Conservation (phyloP, 2,113 vertebrate genomes). For the Orcinus orca region DNA sequence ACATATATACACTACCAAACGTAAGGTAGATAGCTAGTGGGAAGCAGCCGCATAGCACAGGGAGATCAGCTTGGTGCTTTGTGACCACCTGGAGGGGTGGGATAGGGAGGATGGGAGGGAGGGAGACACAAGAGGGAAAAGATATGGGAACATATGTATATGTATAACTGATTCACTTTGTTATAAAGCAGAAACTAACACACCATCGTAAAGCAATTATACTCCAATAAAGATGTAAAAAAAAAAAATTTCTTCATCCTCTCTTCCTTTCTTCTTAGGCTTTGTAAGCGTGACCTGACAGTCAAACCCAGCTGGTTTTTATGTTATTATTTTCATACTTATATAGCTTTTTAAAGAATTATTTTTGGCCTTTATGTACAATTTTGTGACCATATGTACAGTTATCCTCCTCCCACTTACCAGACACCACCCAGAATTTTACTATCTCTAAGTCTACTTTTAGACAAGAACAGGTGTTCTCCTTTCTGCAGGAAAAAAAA, state of each 20-base stretch:
- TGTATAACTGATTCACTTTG: too few relatives aligned
- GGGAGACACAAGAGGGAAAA: too few relatives aligned
- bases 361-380: background rate
- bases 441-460: background rate
- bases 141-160: too few relatives aligned
- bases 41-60: too few relatives aligned
- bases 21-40: too few relatives aligned
- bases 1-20: too few relatives aligned
- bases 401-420: background rate
- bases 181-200: too few relatives aligned
- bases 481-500: background rate
- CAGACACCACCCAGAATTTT: background rate
- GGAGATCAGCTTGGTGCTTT: too few relatives aligned
- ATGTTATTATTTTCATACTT: background rate
- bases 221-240: too few relatives aligned
- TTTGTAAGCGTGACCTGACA: background rate
- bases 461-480: background rate
- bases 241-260: background rate
- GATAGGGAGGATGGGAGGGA: too few relatives aligned
- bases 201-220: too few relatives aligned
- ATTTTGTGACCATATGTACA: background rate
- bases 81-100: too few relatives aligned
- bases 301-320: background rate
- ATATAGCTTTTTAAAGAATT: background rate
- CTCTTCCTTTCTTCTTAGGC: background rate